Evolutionary conservation across 2,797 vertebrate species (phyloP).

Genomic region (Typhlichthys eigenmanni): DNA sequence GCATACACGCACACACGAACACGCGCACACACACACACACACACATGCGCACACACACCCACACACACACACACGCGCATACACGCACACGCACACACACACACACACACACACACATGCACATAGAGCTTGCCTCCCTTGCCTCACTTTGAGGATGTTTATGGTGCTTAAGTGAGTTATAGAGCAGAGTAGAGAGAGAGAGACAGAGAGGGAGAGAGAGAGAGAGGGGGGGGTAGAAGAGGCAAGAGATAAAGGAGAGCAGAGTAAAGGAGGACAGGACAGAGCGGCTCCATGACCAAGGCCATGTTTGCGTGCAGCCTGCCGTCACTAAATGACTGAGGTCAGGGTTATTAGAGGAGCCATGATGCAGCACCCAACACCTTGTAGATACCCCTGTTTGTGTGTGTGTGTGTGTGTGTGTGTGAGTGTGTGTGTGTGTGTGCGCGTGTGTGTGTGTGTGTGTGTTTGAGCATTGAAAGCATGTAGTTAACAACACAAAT

Average conservation of each 20-base stretch:
- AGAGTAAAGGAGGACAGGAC: slow-evolving; percentile 5
- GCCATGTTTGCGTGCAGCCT: slow-evolving; percentile 48
- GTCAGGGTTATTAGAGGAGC: slow-evolving; percentile 55
- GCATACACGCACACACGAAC: no score
- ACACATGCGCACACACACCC: no score
- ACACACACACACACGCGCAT: no score
- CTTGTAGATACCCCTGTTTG: slow-evolving; percentile 7
- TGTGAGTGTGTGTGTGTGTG: background rate
- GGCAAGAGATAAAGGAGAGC: background rate
- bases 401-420: slow-evolving; percentile 7
- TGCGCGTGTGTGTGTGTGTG: background rate
- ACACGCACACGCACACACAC: no score
- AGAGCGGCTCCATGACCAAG: slow-evolving; percentile 27
- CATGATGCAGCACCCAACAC: slow-evolving; percentile 38
- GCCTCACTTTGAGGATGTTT: background rate
- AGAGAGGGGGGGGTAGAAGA: background rate
- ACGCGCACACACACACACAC: no score
- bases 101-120: no score
- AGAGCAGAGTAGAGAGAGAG: slow-evolving; percentile 2
- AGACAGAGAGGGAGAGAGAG: slow-evolving; percentile 3
- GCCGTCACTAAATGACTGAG: slow-evolving; percentile 32
- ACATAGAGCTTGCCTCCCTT: background rate
- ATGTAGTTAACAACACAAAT: background rate
- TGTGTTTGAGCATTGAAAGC: background rate
- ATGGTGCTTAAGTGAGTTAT: slow-evolving; percentile 3